Base-by-base conservation (phyloP, 1,140 invertebrate species). In the Bombus sylvicola region DNA sequence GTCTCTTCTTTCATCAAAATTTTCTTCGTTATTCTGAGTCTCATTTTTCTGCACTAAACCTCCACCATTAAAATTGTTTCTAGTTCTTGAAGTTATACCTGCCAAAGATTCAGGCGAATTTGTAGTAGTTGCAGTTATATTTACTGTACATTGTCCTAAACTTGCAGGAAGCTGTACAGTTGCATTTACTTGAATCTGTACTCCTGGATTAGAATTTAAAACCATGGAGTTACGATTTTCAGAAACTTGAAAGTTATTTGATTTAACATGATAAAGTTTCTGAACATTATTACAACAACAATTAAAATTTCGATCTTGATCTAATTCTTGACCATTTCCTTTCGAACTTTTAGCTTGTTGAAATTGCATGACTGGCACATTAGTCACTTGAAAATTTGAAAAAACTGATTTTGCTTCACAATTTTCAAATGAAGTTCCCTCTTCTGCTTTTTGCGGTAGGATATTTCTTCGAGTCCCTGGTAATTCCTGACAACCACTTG, bases 181-280 rank as follows among this genome's bases (percentile, higher is more conserved):
- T 1, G 94, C 94, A 62, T 93, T 94, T 9, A 95, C 89, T n/a
- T 92, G 92, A 9, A 95, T 93, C 39, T 93, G 92, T 31, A 94
- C 88, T 34, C 89, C 83, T 22, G 34, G 12, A 81, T 71, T 39
- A 25, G 83, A 75, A 22, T 89, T 69, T 18, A 75, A 18, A 9
- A 86, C 9, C n/a, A 87, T 39, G 1, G 89, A 88, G 10, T 86
- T 68, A 37, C 37, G 71, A 85, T 90, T 71, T 18, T 90, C 59
- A 0, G 43, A 69, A 31, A 43, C 74, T n/a, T 31, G 53, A 13
- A 18, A 34, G 28, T 31, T 64, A 34, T 39, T 64, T 6, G 41
- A 59, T 39, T 87, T 79, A 37, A 69, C 41, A 37, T 77, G 84
- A 62, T 81, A 89, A 53, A 83, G 76, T 31, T 89, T 89, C 25